Evolutionary conservation across 2,888 invertebrate genomes (phyloP).

Genomic region (Eristalis arbustorum): DNA sequence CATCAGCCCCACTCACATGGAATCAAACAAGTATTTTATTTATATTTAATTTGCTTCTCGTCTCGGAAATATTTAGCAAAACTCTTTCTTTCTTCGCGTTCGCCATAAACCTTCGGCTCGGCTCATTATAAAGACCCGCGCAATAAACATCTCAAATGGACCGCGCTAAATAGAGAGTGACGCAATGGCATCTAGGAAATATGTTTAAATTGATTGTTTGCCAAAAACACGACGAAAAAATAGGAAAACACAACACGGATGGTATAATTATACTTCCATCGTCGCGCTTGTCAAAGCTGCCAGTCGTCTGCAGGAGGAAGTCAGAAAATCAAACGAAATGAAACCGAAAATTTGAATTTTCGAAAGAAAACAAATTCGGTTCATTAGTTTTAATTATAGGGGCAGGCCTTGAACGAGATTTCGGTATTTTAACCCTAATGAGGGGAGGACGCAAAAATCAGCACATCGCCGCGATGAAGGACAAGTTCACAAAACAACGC

Average conservation of each 20-base stretch:
- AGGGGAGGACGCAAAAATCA: background rate
- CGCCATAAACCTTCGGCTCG: background rate
- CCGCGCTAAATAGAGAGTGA: slow-evolving; percentile 28
- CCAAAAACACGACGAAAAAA: slow-evolving; percentile 47
- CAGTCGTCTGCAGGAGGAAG: background rate
- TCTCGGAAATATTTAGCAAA: background rate
- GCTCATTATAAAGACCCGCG: slow-evolving; percentile 26
- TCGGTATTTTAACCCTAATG: background rate
- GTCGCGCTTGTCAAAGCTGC: background rate
- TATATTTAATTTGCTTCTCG: background rate
- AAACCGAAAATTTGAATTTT: background rate
- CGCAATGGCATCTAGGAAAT: slow-evolving; percentile 59
- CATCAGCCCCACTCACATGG: background rate
- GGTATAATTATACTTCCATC: slow-evolving; percentile 25
- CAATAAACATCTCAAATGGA: slow-evolving; percentile 50
- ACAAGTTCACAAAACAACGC: background rate
- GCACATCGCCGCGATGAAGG: background rate
- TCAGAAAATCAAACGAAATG: background rate
- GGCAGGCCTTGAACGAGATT: background rate
- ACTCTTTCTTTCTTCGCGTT: background rate
- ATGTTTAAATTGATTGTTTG: slow-evolving; percentile 44
- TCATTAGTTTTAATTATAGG: slow-evolving; percentile 29
- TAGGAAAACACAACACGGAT: background rate
- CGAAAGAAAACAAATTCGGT: background rate
- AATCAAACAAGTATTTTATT: background rate